Evolutionary conservation across 2,797 vertebrate genomes (phyloP), one percentile per base, ranked within the genome.

Genomic region (Lepus oiostolus): DNA sequence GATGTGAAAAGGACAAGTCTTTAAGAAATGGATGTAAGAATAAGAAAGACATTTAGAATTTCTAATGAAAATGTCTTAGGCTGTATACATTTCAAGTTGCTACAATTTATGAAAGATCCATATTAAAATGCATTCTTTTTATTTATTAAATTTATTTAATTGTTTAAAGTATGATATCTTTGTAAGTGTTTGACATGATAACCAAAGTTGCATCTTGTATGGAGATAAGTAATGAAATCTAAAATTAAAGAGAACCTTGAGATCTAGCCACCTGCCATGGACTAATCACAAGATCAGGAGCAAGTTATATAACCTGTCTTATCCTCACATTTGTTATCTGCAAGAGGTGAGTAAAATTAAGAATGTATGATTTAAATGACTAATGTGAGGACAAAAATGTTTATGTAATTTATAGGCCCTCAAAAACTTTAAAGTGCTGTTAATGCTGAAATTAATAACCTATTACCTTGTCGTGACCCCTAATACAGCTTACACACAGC

Each of bases 291-390:
- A 24, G 24, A 13, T 47, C 12, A 12, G 58, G 63, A 1, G 6
- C 6, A 71, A 92, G 42, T 74, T 19, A 11, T 12, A 35, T 42
- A 68, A 62, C 0, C 4, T 67, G 9, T 83, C 3, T 93, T 28
- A 50, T 5, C 4, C 2, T 90, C 4, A 10, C 32, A 71, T 32
- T 30, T 60, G 5, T n/a, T 30, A 28, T 65, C n/a, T 84, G 9
- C 80, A 35, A 95, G 85, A 42, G 60, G 26, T 26, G 76, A 84
- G 5, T 52, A 60, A 86, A 82, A 89, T n/a, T 67, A 63, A 92
- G 17, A 74, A 50, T 68, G 28, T 0, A 54, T 26, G 14, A 26
- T 22, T 76, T 92, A 86, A 88, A 58, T 32, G 10, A 14, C 62
- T 50, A 30, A 38, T 60, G 13, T 35, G 28, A 82, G 58, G 7